Percentiles rank a stretch among this genome's conserved stretches.
Evolutionary conservation across 2,113 vertebrate species (phyloP).

Genomic region (Laticauda colubrina): DNA sequence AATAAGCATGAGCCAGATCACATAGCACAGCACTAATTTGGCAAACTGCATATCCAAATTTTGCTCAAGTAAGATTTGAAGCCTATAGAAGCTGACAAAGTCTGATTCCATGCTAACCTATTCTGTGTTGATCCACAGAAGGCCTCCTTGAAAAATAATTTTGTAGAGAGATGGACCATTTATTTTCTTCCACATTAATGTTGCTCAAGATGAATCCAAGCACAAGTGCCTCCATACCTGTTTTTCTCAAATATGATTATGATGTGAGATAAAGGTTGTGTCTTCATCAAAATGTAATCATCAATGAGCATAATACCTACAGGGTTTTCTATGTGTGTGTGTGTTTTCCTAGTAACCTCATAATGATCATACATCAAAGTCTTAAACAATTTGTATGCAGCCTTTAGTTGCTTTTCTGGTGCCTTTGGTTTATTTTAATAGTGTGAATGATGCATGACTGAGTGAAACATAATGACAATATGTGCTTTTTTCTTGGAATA

Average conservation of each 20-base stretch:
- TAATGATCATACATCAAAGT: background rate
- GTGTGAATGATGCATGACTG: background rate
- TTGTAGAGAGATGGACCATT: background rate
- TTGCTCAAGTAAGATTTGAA: background rate
- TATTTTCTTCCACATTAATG: background rate
- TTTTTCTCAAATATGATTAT: background rate
- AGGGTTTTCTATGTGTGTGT: background rate
- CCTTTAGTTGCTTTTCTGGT: slow-evolving; percentile 1
- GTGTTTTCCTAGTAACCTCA: slow-evolving; percentile 1
- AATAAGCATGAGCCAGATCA: background rate
- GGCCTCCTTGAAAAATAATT: background rate
- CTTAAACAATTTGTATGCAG: slow-evolving; percentile 14
- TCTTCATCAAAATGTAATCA: rapidly evolving
- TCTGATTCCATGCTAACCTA: background rate
- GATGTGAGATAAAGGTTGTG: background rate
- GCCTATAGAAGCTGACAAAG: background rate
- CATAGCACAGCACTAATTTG: background rate
- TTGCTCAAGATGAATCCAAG: background rate
- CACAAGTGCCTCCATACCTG: background rate
- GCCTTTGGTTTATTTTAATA: slow-evolving; percentile 6
- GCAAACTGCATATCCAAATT: background rate
- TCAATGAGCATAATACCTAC: background rate
- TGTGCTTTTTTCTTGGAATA: background rate
- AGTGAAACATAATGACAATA: slow-evolving; percentile 15
- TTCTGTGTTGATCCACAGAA: background rate